Base-by-base conservation (phyloP, 1,140 invertebrate species). In the Bradynema listronoti region DNA sequence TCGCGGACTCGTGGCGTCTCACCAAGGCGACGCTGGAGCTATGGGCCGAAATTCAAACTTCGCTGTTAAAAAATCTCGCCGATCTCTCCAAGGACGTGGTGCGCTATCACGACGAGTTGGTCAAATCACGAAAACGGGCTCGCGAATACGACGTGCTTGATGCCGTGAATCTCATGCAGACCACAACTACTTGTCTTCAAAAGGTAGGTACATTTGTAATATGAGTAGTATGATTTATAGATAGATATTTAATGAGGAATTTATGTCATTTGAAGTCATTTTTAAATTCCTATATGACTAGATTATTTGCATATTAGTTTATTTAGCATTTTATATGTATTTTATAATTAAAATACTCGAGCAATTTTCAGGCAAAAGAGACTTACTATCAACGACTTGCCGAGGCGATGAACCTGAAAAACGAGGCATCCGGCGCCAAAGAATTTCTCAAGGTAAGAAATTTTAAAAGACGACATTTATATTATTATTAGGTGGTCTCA, bases 121-220 rank as follows among this genome's bases (percentile, higher is more conserved):
- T 56, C 6, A 71, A 72, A 43, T 71, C 72, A 14, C 27, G 72
- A 41, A 75, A 75, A 51, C 61, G 66, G 27, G 62, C 66, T 1
- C 72, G 73, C 22, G 72, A 78, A 9, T 61, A 67, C 25, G 73
- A 75, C 27, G 61, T 64, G 6, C 54, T 77, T 11, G 74, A 77
- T 42, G 73, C 76, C 2, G 75, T 77, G 3, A 78, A 77, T 55
- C 49, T 78, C 33, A 77, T 77, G 76, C 74, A 77, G 45, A 77
- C 74, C 9, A 77, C 74, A n/a, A 77, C 74, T 16, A 77, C 74
- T 9, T 77, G 74, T 56, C 63, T 77, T 36, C 74, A 77, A 65
- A 77, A 77, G 51, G 72, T 77, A n/a, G n/a, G n/a, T n/a, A n/a
- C n/a, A n/a, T n/a, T n/a, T n/a, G n/a, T n/a, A n/a, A n/a, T n/a